These are phyloP conservation scores for Callionymus lyra DNA, from an alignment of 2,113 vertebrate genomes.

Conservation along the genomic window DNA sequence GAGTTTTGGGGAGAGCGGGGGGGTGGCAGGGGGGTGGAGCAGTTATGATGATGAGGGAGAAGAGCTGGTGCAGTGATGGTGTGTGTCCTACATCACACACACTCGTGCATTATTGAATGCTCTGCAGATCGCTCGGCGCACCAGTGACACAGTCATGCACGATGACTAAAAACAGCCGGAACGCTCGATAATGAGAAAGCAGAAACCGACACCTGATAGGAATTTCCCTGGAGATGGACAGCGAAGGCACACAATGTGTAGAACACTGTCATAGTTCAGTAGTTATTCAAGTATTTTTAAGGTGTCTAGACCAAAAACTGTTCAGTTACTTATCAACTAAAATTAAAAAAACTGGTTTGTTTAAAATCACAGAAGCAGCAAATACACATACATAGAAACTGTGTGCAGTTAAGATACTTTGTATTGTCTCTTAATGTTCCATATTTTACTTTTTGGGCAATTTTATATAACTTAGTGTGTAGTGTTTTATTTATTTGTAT, in stretches of 20 bases:
- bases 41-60: conserved; percentile 28
- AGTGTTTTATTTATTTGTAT: no score
- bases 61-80: conserved; percentile 30
- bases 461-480: no score
- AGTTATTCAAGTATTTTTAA: no score
- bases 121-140: conserved; percentile 36
- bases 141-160: conserved; percentile 9
- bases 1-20: conserved; percentile 1
- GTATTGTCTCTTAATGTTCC: no score
- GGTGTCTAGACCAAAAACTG: no score
- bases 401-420: no score
- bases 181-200: conserved; percentile 11
- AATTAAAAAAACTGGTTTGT: no score
- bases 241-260: not conserved
- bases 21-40: conserved; percentile 13
- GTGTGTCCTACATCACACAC: conserved; percentile 38
- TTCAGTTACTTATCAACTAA: not conserved
- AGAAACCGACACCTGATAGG: not conserved
- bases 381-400: no score
- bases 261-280: not conserved
- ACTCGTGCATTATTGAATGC: conserved; percentile 58
- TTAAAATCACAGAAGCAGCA: no score
- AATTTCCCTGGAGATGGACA: conserved; percentile 1
- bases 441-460: no score
- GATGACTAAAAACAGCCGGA: not conserved